phyloP scores from a whole-genome alignment of 2,797 vertebrate genomes.

The Rhyacichthys aspro region DNA sequence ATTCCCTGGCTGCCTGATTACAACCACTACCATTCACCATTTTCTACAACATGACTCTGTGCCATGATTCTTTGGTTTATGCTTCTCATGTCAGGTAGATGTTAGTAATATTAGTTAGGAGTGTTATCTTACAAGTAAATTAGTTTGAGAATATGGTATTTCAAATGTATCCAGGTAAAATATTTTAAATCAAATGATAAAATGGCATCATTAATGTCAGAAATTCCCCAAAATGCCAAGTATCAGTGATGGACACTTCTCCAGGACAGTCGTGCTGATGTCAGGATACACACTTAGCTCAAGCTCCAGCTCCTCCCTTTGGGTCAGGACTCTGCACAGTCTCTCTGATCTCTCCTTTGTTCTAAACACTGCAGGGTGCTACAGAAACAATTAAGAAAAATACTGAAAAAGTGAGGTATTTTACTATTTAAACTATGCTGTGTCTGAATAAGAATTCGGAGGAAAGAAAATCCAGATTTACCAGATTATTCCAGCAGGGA shows the following conservation, averaged over 20 bases:
- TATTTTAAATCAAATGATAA: no score
- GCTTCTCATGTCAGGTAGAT: no score
- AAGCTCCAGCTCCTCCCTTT: slow-evolving; percentile 4
- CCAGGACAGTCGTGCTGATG: slow-evolving; percentile 17
- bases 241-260: neutral
- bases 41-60: no score
- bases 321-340: slow-evolving; percentile 47
- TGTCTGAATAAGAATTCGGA: neutral
- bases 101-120: no score
- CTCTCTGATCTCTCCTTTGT: slow-evolving; percentile 50
- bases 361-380: slow-evolving; percentile 74
- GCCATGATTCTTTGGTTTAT: no score
- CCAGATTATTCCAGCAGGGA: slow-evolving; percentile 89
- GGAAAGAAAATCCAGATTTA: no score
- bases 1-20: slow-evolving; percentile 25
- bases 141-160: no score
- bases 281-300: slow-evolving; percentile 5
- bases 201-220: no score
- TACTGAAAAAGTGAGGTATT: neutral
- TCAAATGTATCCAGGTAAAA: no score
- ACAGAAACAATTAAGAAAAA: slow-evolving; percentile 20
- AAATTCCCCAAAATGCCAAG: no score
- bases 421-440: neutral
- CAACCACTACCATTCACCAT: no score
- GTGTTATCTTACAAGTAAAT: no score